A percentile compares a stretch with the other conserved stretches of the same genome.
These are phyloP conservation scores for Actinia equina DNA, from an alignment of 64 coral and sea anemone species.

Conservation along the genomic window DNA sequence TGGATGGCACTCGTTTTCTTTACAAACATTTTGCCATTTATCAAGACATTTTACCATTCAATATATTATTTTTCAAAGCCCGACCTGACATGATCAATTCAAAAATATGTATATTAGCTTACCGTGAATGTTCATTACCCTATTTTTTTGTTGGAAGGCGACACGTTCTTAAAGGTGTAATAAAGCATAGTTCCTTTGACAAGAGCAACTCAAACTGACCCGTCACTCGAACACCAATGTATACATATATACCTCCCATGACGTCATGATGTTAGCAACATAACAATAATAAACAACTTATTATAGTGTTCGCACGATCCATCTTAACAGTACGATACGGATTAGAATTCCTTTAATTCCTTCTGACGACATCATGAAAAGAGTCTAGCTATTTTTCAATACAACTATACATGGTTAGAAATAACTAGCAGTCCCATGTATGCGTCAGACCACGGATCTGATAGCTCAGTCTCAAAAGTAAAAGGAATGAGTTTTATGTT, in stretches of 20 bases:
- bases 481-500: too few relatives aligned
- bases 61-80: too few relatives aligned
- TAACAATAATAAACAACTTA: not conserved
- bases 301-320: not conserved
- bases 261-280: slow-evolving; percentile 5
- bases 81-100: too few relatives aligned
- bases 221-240: not conserved
- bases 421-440: not conserved
- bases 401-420: not conserved
- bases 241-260: not conserved
- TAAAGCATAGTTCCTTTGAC: too few relatives aligned
- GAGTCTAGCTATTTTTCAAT: not conserved
- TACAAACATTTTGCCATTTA: not conserved
- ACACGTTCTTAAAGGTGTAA: too few relatives aligned
- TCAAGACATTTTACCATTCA: not conserved
- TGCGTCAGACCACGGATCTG: not conserved
- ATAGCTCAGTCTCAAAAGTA: not conserved
- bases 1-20: not conserved
- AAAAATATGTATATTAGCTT: too few relatives aligned
- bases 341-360: too few relatives aligned
- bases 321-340: too few relatives aligned
- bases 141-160: too few relatives aligned
- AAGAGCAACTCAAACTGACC: not conserved
- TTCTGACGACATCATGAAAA: not conserved
- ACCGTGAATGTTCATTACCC: too few relatives aligned